Evolutionary conservation across 2,797 vertebrate species (phyloP).

Genomic region (Enteromius thamalakanensis): DNA sequence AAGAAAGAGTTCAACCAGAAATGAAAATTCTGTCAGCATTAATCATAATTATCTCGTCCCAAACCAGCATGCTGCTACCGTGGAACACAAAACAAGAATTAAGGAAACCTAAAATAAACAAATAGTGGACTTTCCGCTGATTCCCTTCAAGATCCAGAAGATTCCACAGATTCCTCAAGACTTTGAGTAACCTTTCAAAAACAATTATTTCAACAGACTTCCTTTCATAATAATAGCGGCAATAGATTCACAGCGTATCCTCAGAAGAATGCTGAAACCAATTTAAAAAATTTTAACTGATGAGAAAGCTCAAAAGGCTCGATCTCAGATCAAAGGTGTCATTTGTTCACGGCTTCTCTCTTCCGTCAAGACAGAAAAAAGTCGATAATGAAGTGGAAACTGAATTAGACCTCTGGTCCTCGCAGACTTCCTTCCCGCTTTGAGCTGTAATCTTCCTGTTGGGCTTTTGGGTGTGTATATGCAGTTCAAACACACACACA

Average conservation of each 20-base stretch:
- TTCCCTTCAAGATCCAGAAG: not conserved
- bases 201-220: not conserved
- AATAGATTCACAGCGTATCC: not conserved
- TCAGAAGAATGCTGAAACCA: not conserved
- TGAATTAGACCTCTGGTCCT: conserved; percentile 50
- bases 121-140: not conserved
- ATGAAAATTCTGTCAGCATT: not conserved
- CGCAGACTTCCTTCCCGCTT: conserved; percentile 41
- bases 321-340: conserved; percentile 38
- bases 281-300: not conserved
- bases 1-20: not conserved
- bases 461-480: conserved; percentile 37
- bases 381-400: conserved; percentile 70
- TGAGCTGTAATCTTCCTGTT: conserved; percentile 44
- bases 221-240: not conserved
- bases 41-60: not conserved
- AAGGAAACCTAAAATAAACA: not conserved
- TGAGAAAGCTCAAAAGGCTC: not conserved
- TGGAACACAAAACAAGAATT: not conserved
- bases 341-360: conserved; percentile 41
- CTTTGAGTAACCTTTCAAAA: not conserved
- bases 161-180: not conserved
- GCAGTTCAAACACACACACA: conserved; percentile 47
- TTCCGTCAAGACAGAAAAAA: conserved; percentile 57
- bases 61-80: not conserved